Base-by-base conservation (phyloP, 2,797 vertebrate species). In the Lateolabrax maculatus region DNA sequence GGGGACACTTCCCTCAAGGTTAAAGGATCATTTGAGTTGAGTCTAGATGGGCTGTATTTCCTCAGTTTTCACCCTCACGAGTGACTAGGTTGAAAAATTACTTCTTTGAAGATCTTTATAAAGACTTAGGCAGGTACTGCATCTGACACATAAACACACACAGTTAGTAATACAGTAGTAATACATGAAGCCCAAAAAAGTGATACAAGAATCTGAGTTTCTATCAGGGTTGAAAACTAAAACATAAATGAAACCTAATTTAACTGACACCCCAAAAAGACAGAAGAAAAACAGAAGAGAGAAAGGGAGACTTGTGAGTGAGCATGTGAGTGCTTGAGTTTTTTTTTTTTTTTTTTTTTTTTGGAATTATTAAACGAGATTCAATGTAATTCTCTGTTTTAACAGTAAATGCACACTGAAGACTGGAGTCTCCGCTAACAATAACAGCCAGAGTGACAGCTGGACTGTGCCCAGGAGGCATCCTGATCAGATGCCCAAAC, bases 1-100 rank as follows among this genome's bases (percentile, higher is more conserved):
- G 16, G 4, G 13, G 41, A 66, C 39, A 39, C 73, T 66, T 77
- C 71, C 53, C 57, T 73, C 71, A 79, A 86, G 84, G 79, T 86
- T 61, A 80, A 85, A 79, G 48, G 21, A 66, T 75, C 12, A 78
- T 71, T 61, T 34, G 29, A 31, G 36, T 23, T 60, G 43, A 61
- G 75, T 72, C 25, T 78, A 46, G n/a, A 41, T 41, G 31, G 34
- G 53, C 2, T 2, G 37, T n/a, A 11, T 51, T 67, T 41, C 21
- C 4, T 52, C 34, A 68, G 43, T 31, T 60, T 79, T 31, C 31
- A 36, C 12, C 34, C 46, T 52, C 18, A 31, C 31, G 1, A 36
- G 23, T 57, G 41, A 67, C 34, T 71, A 37, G 19, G 1, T 25
- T 41, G 29, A 61, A 77, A 43, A 41, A 10, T 49, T 11, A 18